A percentile compares a stretch with the other conserved stretches of the same genome.
These are phyloP conservation scores for Channa argus DNA, from an alignment of 2,113 vertebrate species.

Conservation along the genomic window DNA sequence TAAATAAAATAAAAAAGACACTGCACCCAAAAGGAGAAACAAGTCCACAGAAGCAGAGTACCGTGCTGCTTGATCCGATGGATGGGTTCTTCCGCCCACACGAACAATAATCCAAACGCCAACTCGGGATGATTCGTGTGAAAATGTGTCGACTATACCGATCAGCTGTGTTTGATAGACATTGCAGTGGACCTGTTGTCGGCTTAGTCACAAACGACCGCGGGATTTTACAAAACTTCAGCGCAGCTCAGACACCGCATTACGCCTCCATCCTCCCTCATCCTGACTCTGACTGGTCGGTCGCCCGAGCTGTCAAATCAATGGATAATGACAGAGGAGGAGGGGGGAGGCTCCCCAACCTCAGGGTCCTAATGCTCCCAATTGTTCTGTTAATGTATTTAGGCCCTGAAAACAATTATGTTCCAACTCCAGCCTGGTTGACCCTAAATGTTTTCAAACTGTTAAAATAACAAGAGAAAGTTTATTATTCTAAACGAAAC, in stretches of 20 bases:
- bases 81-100: constrained; percentile 1
- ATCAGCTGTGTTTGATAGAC: constrained; percentile 29
- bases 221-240: constrained; percentile 46
- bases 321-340: constrained; percentile 36
- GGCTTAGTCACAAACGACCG: neutral
- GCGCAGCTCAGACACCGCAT: neutral
- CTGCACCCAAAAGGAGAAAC: neutral
- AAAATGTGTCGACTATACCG: neutral
- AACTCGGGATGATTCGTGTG: constrained; percentile 22
- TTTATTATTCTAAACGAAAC: too few species aligned
- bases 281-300: constrained; percentile 48
- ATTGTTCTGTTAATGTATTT: constrained; percentile 2
- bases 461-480: neutral
- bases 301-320: constrained; percentile 50
- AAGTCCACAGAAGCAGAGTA: constrained; percentile 8
- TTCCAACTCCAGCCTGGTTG: too few species aligned
- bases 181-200: constrained; percentile 29
- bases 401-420: constrained; percentile 4
- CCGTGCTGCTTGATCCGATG: constrained; percentile 1
- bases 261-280: constrained; percentile 39
- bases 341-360: constrained; percentile 2
- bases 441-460: neutral
- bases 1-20: neutral
- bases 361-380: constrained; percentile 75
- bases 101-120: constrained; percentile 25